A percentile compares a stretch with the other conserved stretches of the same genome.
These are phyloP conservation scores for Bambusicola thoracicus DNA, from an alignment of 2,113 vertebrate genomes.

Conservation along the genomic window DNA sequence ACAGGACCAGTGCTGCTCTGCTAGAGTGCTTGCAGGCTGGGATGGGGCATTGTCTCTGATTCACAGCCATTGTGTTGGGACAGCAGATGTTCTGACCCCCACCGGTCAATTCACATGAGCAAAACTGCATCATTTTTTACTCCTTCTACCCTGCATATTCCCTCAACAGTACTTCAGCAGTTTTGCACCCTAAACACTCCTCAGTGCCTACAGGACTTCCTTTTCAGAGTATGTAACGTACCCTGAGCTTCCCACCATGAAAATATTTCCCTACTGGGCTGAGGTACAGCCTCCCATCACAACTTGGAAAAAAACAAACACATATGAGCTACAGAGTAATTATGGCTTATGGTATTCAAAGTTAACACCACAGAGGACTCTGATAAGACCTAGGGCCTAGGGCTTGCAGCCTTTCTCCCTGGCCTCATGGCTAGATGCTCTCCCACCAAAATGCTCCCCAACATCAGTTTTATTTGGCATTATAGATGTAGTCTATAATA, in stretches of 20 bases:
- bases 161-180: neutral
- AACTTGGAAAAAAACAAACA: neutral
- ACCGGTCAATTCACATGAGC: neutral
- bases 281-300: neutral
- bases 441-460: neutral
- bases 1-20: fast-evolving
- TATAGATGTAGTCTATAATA: neutral
- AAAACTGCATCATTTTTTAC: fast-evolving
- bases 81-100: neutral
- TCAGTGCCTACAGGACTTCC: no score
- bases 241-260: neutral
- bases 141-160: neutral
- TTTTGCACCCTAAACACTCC: neutral
- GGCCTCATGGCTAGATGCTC: neutral
- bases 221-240: neutral
- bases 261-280: neutral
- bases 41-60: neutral
- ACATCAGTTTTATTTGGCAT: neutral
- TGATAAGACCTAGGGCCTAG: neutral
- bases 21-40: neutral
- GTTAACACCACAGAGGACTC: fast-evolving
- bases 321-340: neutral
- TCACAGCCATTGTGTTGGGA: fast-evolving
- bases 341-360: neutral
- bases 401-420: neutral